Conservation (phyloP, 92 coral and sea anemone genomes). For the Pocillopora meandrina region DNA sequence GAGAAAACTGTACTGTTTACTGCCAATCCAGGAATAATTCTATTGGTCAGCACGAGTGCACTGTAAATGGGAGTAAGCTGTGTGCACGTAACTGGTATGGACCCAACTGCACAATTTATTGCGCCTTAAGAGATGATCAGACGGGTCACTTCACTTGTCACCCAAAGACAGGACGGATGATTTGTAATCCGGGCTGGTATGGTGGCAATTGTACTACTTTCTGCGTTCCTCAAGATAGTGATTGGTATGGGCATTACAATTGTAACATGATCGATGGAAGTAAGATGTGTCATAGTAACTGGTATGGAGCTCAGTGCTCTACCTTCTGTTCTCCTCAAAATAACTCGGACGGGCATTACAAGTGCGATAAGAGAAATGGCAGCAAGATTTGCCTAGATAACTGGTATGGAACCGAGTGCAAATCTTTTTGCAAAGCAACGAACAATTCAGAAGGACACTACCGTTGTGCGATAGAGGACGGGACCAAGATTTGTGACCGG, state of each 20-base stretch:
- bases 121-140: constrained; percentile 41
- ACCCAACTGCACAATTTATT: constrained; percentile 57
- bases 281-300: constrained; percentile 50
- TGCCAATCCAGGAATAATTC: constrained; percentile 55
- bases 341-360: constrained; percentile 55
- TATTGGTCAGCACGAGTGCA: constrained; percentile 70
- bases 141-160: constrained; percentile 60
- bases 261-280: constrained; percentile 57
- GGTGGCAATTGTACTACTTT: constrained; percentile 60
- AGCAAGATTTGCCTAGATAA: constrained; percentile 47
- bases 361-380: constrained; percentile 51
- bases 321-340: constrained; percentile 41
- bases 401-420: constrained; percentile 79
- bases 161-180: constrained; percentile 48
- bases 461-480: constrained; percentile 46
- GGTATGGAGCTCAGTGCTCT: constrained; percentile 69
- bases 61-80: constrained; percentile 46
- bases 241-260: constrained; percentile 51
- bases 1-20: constrained; percentile 64
- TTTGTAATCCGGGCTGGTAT: constrained; percentile 75
- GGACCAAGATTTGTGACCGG: constrained; percentile 48
- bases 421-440: constrained; percentile 45
- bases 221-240: constrained; percentile 46
- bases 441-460: constrained; percentile 50
- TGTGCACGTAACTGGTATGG: constrained; percentile 83